Percentiles rank a stretch among this genome's conserved stretches.
These are phyloP conservation scores for Drosophila seguyi DNA, from an alignment of 1,140 invertebrate genomes.

Conservation along the genomic window DNA sequence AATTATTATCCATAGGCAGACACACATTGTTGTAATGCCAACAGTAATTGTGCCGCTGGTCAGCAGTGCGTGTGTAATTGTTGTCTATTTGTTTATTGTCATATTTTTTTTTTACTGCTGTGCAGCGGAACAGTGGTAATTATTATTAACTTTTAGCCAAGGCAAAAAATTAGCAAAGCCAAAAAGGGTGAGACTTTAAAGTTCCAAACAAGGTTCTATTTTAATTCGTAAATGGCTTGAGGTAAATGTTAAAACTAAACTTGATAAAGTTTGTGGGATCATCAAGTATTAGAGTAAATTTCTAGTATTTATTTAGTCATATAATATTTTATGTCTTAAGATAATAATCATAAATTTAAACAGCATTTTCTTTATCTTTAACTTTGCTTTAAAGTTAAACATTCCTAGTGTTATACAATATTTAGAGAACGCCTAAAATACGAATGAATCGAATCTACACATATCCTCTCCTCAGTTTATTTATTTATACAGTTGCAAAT, in stretches of 20 bases:
- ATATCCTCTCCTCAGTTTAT: background rate
- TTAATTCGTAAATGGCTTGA: too few species aligned
- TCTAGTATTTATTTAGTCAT: too few species aligned
- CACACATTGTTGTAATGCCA: constrained; percentile 64
- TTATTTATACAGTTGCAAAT: constrained; percentile 11
- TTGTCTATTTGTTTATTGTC: constrained; percentile 16
- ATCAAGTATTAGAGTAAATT: background rate
- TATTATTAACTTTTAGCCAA: constrained; percentile 21
- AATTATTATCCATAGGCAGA: constrained; percentile 25
- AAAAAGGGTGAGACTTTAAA: constrained; percentile 4
- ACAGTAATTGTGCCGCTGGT: constrained; percentile 76
- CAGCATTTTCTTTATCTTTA: background rate
- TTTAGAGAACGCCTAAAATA: background rate
- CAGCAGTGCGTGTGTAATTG: constrained; percentile 59
- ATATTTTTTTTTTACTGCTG: constrained; percentile 6
- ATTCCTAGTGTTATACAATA: too few species aligned
- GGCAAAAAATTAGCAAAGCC: constrained; percentile 1
- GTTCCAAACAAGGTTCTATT: background rate
- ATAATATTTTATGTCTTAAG: background rate
- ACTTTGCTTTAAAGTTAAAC: background rate
- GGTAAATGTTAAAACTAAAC: background rate
- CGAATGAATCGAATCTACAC: background rate
- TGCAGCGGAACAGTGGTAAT: constrained; percentile 40
- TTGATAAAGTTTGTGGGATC: background rate
- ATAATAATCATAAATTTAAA: background rate